A percentile compares a stretch with the other conserved stretches of the same genome.
Evolutionary conservation across 2,888 invertebrate species (phyloP).

Genomic region (Sinopyrophorus schimmeli): DNA sequence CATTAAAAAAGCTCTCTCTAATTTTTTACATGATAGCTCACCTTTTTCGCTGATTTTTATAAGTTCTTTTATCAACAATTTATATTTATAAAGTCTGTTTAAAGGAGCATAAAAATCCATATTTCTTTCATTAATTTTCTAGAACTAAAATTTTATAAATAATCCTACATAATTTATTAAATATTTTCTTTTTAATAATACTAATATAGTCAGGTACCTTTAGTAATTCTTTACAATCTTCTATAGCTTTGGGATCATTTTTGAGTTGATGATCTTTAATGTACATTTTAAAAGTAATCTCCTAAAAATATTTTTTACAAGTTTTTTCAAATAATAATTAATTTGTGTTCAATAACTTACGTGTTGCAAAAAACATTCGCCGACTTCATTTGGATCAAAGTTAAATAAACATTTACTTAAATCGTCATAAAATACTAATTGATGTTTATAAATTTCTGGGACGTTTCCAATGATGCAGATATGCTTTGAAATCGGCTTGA

Average conservation of each 20-base stretch:
- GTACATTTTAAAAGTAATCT: conserved; percentile 8
- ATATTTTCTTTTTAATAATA: background rate
- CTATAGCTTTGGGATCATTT: conserved; percentile 5
- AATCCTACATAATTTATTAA: background rate
- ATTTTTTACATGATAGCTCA: background rate
- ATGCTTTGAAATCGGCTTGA: conserved; percentile 4
- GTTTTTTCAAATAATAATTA: too few relatives aligned
- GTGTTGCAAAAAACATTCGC: conserved; percentile 15
- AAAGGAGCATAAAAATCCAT: conserved; percentile 17
- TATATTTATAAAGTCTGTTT: conserved; percentile 19
- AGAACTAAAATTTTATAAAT: conserved; percentile 1
- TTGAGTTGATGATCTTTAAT: conserved; percentile 18
- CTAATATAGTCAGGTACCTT: conserved; percentile 5
- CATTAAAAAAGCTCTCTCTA: conserved; percentile 4
- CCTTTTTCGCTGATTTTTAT: conserved; percentile 9
- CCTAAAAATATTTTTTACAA: conserved; percentile 2
- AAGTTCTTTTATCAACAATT: conserved; percentile 14
- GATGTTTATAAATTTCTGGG: conserved; percentile 7
- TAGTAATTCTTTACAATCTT: conserved; percentile 12
- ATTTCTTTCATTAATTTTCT: background rate
- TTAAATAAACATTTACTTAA: conserved; percentile 15
- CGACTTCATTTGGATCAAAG: conserved; percentile 16
- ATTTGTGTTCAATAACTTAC: conserved; percentile 12
- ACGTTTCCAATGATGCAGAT: conserved; percentile 6
- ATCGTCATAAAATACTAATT: conserved; percentile 11